phyloP scores from a whole-genome alignment of 2,888 invertebrate species.

The Himalopsyche anomala region DNA sequence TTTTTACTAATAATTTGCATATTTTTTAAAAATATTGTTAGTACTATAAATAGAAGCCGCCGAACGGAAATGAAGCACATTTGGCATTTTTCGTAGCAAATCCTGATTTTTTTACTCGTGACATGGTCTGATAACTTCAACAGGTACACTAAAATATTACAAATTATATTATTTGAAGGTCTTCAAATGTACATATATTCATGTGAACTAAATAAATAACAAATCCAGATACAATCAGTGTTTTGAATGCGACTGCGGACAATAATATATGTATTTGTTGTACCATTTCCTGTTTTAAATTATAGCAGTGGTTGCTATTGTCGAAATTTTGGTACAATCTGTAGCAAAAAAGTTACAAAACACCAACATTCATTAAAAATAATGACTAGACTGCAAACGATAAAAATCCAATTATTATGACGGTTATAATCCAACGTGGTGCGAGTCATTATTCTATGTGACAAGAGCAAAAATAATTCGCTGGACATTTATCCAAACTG shows the following conservation, averaged over 20 bases:
- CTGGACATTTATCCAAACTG: slow-evolving; percentile 24
- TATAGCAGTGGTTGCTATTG: background rate
- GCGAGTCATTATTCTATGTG: background rate
- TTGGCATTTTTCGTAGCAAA: no score
- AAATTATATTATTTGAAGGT: background rate
- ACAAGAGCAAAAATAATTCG: slow-evolving; percentile 39
- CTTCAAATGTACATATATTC: background rate
- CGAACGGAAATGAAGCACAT: no score
- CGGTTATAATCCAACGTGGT: background rate
- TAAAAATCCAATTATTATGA: slow-evolving; percentile 13
- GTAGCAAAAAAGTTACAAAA: background rate
- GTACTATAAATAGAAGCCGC: no score
- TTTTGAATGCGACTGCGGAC: background rate
- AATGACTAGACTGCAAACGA: background rate
- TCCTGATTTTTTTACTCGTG: no score
- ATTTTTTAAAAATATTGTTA: no score
- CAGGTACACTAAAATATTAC: no score
- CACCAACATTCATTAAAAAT: background rate
- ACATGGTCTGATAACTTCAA: no score
- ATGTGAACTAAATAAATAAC: background rate
- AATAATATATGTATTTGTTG: background rate
- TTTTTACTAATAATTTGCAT: no score
- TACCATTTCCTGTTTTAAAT: background rate
- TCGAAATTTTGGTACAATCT: slow-evolving; percentile 2
- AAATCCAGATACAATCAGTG: background rate